phyloP scores from a whole-genome alignment of 2,113 vertebrate species.

The Pterophyllum scalare region DNA sequence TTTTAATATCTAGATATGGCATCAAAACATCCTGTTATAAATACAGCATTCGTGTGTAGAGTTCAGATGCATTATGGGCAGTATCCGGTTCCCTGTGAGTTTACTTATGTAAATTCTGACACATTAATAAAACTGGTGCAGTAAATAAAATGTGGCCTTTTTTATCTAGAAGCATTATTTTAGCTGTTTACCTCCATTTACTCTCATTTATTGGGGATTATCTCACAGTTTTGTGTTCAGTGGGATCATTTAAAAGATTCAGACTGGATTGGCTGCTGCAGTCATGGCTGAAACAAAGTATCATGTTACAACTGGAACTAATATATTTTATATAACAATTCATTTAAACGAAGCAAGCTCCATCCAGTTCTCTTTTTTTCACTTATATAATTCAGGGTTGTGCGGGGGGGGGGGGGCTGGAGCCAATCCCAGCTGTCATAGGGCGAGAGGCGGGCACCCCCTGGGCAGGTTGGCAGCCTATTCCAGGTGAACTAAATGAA shows the following conservation, averaged over 20 bases:
- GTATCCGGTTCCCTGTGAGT: no score
- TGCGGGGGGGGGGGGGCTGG: background rate
- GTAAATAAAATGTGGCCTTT: no score
- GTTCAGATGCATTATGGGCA: no score
- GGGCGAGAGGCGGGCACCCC: background rate
- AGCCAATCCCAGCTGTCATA: background rate
- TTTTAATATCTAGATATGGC: background rate
- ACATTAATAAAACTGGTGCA: no score
- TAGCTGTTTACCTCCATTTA: background rate
- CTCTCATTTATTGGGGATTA: background rate
- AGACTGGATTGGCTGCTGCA: fast-evolving
- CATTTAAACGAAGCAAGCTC: background rate
- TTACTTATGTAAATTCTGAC: no score
- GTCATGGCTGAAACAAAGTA: no score
- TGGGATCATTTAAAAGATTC: background rate
- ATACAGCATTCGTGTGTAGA: background rate
- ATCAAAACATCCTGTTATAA: background rate
- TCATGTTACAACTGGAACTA: fast-evolving
- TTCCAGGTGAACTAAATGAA: background rate
- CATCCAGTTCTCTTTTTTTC: background rate
- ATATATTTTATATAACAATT: background rate
- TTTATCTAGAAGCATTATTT: background rate
- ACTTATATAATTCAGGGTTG: background rate
- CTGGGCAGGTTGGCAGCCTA: background rate
- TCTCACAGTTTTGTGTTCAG: background rate